Conservation (phyloP, 2,888 invertebrate genomes). For the Tipula helvola region DNA sequence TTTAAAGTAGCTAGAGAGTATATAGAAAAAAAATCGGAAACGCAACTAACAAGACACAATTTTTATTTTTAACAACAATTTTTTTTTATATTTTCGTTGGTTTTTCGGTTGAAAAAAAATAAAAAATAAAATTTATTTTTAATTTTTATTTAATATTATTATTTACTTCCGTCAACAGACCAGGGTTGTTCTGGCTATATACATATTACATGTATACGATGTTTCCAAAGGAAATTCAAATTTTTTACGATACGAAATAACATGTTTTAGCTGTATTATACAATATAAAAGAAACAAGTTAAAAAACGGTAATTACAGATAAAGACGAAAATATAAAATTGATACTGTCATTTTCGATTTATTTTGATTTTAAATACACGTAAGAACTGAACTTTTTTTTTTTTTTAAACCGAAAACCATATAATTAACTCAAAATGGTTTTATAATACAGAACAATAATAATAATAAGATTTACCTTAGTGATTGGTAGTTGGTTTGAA, state of each 20-base stretch:
- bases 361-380: background rate
- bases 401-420: background rate
- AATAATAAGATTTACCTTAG: background rate
- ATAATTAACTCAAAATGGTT: background rate
- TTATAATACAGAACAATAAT: background rate
- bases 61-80: background rate
- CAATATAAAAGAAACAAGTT: background rate
- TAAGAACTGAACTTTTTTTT: background rate
- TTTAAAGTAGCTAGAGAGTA: background rate
- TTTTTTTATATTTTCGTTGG: background rate
- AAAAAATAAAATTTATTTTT: background rate
- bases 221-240: background rate
- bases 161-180: background rate
- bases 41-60: background rate
- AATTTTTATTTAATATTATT: background rate
- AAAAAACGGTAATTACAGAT: background rate
- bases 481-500: background rate
- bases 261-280: background rate
- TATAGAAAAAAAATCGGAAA: background rate
- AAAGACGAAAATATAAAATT: background rate
- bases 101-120: background rate
- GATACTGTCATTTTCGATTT: background rate
- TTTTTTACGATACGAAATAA: background rate
- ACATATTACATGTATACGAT: background rate
- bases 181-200: background rate